These are phyloP conservation scores for Geococcyx californianus DNA, from an alignment of 2,113 vertebrate species.

Conservation along the genomic window DNA sequence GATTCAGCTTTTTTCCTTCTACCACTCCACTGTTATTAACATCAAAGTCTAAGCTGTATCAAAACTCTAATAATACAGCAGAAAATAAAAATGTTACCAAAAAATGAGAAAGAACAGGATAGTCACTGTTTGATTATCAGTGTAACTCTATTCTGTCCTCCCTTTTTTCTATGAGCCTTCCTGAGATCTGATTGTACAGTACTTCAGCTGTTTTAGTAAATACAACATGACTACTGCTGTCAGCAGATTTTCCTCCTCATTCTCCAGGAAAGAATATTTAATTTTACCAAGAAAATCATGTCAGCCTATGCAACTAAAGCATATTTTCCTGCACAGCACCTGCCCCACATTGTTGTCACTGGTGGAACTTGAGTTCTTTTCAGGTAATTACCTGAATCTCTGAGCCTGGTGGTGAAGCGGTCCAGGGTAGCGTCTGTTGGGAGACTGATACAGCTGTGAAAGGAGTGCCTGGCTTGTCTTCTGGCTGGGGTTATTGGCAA, in stretches of 20 bases:
- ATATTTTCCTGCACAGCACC: conserved; percentile 30
- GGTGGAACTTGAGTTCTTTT: conserved; percentile 28
- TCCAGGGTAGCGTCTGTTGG: conserved; percentile 97
- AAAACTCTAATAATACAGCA: conserved; percentile 44
- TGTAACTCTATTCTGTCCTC: conserved; percentile 33
- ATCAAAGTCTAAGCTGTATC: conserved; percentile 63
- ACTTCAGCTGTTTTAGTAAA: conserved; percentile 61
- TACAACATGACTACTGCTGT: conserved; percentile 62
- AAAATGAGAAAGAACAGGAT: conserved; percentile 4
- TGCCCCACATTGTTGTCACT: not conserved
- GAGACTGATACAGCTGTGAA: conserved; percentile 98
- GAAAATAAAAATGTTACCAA: conserved; percentile 55
- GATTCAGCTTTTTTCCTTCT: conserved; percentile 55
- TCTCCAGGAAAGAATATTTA: conserved; percentile 67
- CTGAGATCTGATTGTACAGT: conserved; percentile 27
- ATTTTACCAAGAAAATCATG: conserved; percentile 66
- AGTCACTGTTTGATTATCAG: conserved; percentile 46
- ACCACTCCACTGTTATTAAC: conserved; percentile 43
- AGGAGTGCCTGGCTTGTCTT: conserved; percentile 99
- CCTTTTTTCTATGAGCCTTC: not conserved
- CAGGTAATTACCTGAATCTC: conserved; percentile 95
- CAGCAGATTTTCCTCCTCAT: conserved; percentile 61
- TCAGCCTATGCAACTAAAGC: conserved; percentile 52
- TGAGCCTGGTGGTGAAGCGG: conserved; percentile 99
- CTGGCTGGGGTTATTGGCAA: conserved; percentile 99